phyloP scores from a whole-genome alignment of 2,113 vertebrate genomes.

The Emydura subglobosa region DNA sequence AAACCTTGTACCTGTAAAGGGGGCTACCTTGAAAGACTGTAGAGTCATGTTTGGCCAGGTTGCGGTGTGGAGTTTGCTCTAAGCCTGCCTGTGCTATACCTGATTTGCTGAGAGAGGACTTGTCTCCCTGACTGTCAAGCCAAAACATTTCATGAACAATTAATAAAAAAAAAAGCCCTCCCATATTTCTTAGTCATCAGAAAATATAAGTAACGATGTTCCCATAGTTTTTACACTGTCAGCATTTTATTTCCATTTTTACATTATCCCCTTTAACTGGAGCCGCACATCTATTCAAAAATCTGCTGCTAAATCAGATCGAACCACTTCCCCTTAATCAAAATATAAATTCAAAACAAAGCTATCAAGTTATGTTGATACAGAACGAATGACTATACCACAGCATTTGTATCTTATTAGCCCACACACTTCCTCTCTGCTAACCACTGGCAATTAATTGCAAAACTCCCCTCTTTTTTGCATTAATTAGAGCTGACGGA shows the following conservation, averaged over 20 bases:
- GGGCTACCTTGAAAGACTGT: not conserved
- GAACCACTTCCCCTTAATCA: not conserved
- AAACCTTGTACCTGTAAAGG: rapidly evolving
- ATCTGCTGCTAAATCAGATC: not conserved
- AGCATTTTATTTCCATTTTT: not conserved
- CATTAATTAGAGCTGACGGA: not conserved
- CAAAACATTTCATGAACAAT: not conserved
- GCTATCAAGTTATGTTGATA: not conserved
- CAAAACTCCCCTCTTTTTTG: not conserved
- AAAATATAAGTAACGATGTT: not conserved
- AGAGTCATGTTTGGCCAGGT: not conserved
- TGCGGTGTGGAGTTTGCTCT: not conserved
- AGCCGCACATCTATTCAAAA: not conserved
- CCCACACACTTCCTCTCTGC: not conserved
- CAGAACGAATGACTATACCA: not conserved
- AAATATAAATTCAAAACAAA: not conserved
- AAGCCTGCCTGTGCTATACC: not conserved
- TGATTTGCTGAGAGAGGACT: not conserved
- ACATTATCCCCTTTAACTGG: not conserved
- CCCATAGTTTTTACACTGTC: not conserved
- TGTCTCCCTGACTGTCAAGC: not conserved
- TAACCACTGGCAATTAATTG: slow-evolving; percentile 16
- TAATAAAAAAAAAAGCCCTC: not conserved
- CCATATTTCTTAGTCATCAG: rapidly evolving
- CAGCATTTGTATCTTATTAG: not conserved